phyloP scores from a whole-genome alignment of 2,113 vertebrate species.

The Myxocyprinus asiaticus region DNA sequence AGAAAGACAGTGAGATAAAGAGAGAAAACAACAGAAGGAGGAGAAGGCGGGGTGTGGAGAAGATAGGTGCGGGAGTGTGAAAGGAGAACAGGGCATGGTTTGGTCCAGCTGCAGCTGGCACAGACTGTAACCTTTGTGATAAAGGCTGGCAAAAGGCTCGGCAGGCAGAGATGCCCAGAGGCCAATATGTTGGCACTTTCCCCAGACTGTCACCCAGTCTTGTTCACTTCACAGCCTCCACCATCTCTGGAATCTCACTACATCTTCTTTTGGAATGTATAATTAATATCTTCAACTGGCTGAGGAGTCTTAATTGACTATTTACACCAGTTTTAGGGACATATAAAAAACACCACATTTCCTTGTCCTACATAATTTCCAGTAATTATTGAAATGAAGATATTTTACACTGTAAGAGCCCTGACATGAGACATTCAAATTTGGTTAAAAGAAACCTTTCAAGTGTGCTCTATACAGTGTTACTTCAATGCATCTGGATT shows the following conservation, averaged over 20 bases:
- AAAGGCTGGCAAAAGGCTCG: slow-evolving; percentile 46
- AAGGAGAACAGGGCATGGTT: slow-evolving; percentile 27
- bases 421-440: neutral
- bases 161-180: slow-evolving; percentile 48
- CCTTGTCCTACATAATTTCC: slow-evolving; percentile 31
- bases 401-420: slow-evolving; percentile 15
- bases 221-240: slow-evolving; percentile 36
- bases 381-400: slow-evolving; percentile 20
- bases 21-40: neutral
- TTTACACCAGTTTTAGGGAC: slow-evolving; percentile 50
- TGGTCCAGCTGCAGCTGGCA: slow-evolving; percentile 53
- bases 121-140: slow-evolving; percentile 47
- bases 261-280: slow-evolving; percentile 49
- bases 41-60: neutral
- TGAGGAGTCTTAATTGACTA: slow-evolving; percentile 45
- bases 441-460: neutral
- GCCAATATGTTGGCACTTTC: slow-evolving; percentile 51
- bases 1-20: neutral
- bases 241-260: slow-evolving; percentile 48
- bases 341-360: slow-evolving; percentile 20
- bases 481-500: too few relatives aligned
- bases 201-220: slow-evolving; percentile 50
- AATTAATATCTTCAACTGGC: slow-evolving; percentile 52
- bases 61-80: slow-evolving; percentile 1
- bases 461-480: too few relatives aligned